A percentile compares a stretch with the other conserved stretches of the same genome.
These are phyloP conservation scores for Dynastes grantii DNA, from an alignment of 2,888 invertebrate species.

Conservation along the genomic window DNA sequence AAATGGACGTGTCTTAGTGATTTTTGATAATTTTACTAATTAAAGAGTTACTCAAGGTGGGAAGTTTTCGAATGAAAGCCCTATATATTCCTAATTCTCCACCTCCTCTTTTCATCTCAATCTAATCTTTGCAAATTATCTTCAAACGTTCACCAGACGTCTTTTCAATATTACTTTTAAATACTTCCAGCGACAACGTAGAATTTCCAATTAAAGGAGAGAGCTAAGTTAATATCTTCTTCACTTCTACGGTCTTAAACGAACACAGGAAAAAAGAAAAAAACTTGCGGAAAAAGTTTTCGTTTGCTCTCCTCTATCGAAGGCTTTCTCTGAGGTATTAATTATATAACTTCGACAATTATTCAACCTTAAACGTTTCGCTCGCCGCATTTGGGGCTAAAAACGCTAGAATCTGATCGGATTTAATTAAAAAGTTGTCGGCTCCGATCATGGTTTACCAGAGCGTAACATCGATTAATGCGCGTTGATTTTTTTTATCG, in stretches of 20 bases:
- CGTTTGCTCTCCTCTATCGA: background rate
- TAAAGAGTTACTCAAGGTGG: too few relatives aligned
- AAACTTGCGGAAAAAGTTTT: background rate
- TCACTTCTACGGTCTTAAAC: background rate
- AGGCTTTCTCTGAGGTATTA: constrained; percentile 8
- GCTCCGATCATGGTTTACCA: background rate
- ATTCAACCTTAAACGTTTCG: constrained; percentile 11
- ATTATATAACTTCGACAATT: constrained; percentile 27
- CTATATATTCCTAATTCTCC: too few relatives aligned
- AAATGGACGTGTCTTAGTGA: too few relatives aligned
- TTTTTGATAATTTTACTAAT: too few relatives aligned
- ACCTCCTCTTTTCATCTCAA: background rate
- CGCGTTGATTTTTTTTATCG: background rate
- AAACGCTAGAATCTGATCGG: background rate
- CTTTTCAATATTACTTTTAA: constrained; percentile 22
- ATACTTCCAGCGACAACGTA: background rate
- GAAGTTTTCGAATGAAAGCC: too few relatives aligned
- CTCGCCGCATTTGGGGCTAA: background rate
- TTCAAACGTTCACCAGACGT: background rate
- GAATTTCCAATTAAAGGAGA: constrained; percentile 16
- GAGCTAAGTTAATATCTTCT: background rate
- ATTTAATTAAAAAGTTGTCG: constrained; percentile 28
- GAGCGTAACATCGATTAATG: background rate
- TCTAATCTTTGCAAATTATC: background rate
- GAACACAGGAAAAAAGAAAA: background rate